phyloP scores from a whole-genome alignment of 2,888 invertebrate species.

The Epinotia bilunana region DNA sequence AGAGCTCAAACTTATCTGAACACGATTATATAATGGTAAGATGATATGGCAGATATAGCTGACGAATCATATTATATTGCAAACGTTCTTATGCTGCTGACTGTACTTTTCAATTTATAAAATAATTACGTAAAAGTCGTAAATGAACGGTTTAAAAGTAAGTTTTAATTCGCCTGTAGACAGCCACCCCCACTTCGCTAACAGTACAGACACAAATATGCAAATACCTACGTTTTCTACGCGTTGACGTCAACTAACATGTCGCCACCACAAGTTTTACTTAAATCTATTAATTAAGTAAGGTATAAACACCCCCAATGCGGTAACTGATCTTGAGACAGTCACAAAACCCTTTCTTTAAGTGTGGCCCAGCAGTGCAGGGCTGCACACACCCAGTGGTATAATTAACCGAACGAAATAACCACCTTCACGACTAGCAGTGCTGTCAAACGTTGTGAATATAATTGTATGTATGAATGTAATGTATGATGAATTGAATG shows the following conservation, averaged over 20 bases:
- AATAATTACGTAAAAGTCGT: not conserved
- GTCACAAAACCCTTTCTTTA: slow-evolving; percentile 11
- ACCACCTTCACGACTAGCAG: slow-evolving; percentile 28
- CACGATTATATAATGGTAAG: not conserved
- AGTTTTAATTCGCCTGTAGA: not conserved
- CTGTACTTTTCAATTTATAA: not conserved
- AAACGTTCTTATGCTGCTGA: not conserved
- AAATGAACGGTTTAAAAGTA: not conserved
- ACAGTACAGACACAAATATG: not conserved
- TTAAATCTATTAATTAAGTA: slow-evolving; percentile 6
- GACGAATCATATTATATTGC: not conserved
- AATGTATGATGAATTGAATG: slow-evolving; percentile 43
- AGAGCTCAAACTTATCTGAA: not conserved
- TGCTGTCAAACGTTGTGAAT: slow-evolving; percentile 27
- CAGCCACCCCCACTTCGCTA: not conserved
- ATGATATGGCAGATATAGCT: not conserved
- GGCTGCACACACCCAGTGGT: too few species aligned
- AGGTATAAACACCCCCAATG: not conserved
- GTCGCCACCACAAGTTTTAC: not conserved
- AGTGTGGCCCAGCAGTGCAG: slow-evolving; percentile 16
- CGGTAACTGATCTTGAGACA: slow-evolving; percentile 23
- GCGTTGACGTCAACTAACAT: not conserved
- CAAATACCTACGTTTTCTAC: not conserved
- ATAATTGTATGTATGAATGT: slow-evolving; percentile 41
- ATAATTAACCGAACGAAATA: slow-evolving; percentile 41